Conservation (phyloP, 2,797 vertebrate species). For the Sciurus vulgaris region DNA sequence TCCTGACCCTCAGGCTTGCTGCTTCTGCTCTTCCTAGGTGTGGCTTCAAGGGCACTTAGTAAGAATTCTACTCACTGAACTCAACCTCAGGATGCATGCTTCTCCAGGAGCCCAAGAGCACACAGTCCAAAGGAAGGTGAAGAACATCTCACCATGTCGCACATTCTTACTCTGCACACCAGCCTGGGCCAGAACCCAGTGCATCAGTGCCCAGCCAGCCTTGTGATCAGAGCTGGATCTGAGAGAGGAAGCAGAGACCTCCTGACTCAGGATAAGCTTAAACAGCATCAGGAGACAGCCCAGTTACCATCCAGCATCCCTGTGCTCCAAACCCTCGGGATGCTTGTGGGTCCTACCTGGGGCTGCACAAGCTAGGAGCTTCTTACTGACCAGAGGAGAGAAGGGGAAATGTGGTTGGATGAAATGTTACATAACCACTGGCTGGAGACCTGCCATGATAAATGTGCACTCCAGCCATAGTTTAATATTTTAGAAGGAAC, state of each 20-base stretch:
- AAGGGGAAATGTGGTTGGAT: background rate
- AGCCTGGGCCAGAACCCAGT: background rate
- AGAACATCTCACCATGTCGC: background rate
- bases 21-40: background rate
- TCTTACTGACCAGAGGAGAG: background rate
- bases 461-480: background rate
- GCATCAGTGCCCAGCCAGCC: background rate
- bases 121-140: background rate
- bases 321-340: rapidly evolving
- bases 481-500: slow-evolving; percentile 43
- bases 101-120: background rate
- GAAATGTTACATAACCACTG: background rate
- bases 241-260: background rate
- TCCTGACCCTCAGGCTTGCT: background rate
- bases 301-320: background rate
- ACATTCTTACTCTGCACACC: background rate
- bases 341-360: background rate
- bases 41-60: background rate
- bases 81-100: background rate
- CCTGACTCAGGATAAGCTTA: background rate
- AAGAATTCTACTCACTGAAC: background rate
- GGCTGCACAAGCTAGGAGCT: background rate
- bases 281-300: background rate
- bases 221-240: background rate
- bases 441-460: background rate